Base-by-base conservation (phyloP, 2,888 invertebrate species). In the Noctua janthe region DNA sequence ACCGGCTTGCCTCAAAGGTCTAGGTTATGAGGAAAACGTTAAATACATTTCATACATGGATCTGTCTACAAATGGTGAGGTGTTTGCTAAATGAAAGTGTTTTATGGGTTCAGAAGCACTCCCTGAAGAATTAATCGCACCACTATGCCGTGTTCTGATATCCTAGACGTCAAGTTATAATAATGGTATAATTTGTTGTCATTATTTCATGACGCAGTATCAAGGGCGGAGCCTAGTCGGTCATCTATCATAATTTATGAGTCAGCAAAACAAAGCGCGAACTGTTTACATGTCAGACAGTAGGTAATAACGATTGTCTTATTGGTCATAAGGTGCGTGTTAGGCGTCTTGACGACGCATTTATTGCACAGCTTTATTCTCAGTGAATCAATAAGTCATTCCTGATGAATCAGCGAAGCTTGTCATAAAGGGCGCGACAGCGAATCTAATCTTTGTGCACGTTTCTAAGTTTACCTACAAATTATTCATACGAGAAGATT, bases 141-240 rank as follows among this genome's bases (percentile, higher is more conserved):
- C 79, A 89, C 88, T 84, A 90, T 82, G 87, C 83, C 76, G 90
- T 89, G 87, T 78, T 90, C 76, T 84, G 75, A 84, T 86, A 87
- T 87, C 83, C 81, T 84, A 89, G 86, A 88, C 90, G 90, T 90
- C 90, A 91, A 86, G 85, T 88, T 87, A 88, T 88, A 92, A 93
- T 94, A 87, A 83, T 92, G 90, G 91, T 86, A 93, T 94, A 94
- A 94, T 95, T 95, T 94, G 92, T 94, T 91, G 92, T 93, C 91
- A 94, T 95, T 93, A 94, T 91, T 92, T 92, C 89, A 92, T 90
- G 91, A 92, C 92, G 91, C 91, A 84, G 89, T 91, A 91, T 91
- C 88, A 93, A 92, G 91, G 93, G 93, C 93, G 92, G 91, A 87
- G 91, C 83, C 85, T 88, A 84, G 76, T 81, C 84, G 83, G 83